Conservation (phyloP, 2,888 invertebrate species). For the Harpagoxenus sublaevis region DNA sequence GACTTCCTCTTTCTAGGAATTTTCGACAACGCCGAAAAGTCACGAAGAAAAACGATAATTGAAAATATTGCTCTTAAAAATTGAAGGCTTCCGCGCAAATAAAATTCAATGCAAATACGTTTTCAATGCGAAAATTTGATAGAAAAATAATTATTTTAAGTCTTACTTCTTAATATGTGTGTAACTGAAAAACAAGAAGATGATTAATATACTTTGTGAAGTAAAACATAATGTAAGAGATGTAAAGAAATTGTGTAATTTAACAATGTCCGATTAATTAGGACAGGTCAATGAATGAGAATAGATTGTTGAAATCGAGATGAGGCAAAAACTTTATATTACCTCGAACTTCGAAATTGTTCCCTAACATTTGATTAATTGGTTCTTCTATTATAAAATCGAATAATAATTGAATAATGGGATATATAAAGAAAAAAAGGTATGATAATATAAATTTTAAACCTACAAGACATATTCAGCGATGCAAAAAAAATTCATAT, state of each 20-base stretch:
- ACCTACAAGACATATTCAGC: not conserved
- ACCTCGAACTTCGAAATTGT: slow-evolving; percentile 62
- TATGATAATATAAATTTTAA: slow-evolving; percentile 17
- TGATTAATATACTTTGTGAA: not conserved
- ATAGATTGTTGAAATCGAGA: not conserved
- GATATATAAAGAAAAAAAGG: slow-evolving; percentile 60
- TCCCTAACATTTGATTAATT: slow-evolving; percentile 73
- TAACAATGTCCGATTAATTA: not conserved
- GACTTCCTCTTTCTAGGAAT: slow-evolving; percentile 24
- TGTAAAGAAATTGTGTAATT: not conserved
- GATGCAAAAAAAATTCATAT: not conserved
- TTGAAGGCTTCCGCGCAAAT: slow-evolving; percentile 16
- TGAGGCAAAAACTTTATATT: slow-evolving; percentile 60
- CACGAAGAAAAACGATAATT: slow-evolving; percentile 3
- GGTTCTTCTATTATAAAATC: slow-evolving; percentile 66
- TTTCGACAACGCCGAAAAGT: slow-evolving; percentile 39
- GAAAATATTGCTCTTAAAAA: slow-evolving; percentile 8
- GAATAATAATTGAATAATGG: slow-evolving; percentile 76
- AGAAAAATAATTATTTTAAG: not conserved
- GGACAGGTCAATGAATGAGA: not conserved
- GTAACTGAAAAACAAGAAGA: slow-evolving; percentile 10
- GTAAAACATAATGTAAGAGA: not conserved
- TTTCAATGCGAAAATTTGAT: not conserved
- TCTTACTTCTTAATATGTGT: not conserved
- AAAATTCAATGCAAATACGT: slow-evolving; percentile 2